Base-by-base conservation (phyloP, 2,113 vertebrate genomes). In the Brachypodius melanocephalos region DNA sequence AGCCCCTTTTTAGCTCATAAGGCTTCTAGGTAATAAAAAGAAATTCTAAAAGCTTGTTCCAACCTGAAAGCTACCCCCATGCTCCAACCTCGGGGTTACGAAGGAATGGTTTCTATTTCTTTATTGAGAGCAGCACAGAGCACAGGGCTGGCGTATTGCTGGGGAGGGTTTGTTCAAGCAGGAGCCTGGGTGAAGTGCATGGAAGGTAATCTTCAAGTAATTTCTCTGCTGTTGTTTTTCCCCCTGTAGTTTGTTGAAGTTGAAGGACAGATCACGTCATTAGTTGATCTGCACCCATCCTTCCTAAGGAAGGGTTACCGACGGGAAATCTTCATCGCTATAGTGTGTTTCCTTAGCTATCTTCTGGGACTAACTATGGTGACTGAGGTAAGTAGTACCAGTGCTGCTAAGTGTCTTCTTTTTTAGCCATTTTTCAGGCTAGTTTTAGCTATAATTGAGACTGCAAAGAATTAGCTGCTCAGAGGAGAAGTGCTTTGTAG, bases 191-290 rank as follows among this genome's bases (percentile, higher is more conserved):
- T 55, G 59, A 93, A 34, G 45, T 28, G 38, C 17, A 5, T 32
- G 17, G 6, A 1, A 3, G 77, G 46, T 62, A 10, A 78, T 38
- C 59, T 19, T 67, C 29, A 72, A 80, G 74, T 80, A 17, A 0
- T 77, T 65, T 88, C 36, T 94, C 49, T 73, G 13, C 73, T 82
- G 36, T 68, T 89, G 42, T 75, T 71, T 71, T 65, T 68, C 26
- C 34, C 43, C 46, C 52, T 75, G 7, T 43, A 99, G 99, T 99
- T 99, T 98, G 99, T 99, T 96, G 99, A 99, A 98, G 99, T 99
- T 98, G 99, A 99, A 98, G 99, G 99, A 98, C 99, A 99, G 98
- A 99, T 99, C 98, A 99, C 99, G 63, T 99, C 99, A 63, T 98
- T 99, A 97, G 99, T 99, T 97, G 99, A 99, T 98, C 98, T 99